phyloP scores from a whole-genome alignment of 2,113 vertebrate species.

The Gadus macrocephalus region DNA sequence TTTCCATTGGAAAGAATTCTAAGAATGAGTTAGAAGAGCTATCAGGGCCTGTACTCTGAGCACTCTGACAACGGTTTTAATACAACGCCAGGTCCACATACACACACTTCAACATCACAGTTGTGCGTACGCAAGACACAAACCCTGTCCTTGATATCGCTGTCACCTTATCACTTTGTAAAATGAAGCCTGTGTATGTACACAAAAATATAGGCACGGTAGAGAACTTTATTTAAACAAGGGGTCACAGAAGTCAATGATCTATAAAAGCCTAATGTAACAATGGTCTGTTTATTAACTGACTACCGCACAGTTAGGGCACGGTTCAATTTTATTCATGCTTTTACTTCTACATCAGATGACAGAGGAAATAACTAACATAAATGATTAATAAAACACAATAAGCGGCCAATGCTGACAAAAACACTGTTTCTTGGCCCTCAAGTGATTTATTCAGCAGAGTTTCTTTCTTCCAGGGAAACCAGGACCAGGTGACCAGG shows the following conservation, averaged over 20 bases:
- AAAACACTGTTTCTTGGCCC: constrained; percentile 26
- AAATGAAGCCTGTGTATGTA: constrained; percentile 26
- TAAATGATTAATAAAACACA: too few species aligned
- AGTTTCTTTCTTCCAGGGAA: constrained; percentile 55
- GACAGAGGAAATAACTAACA: too few species aligned
- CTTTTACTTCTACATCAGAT: too few species aligned
- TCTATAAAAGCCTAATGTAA: too few species aligned
- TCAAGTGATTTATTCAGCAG: constrained; percentile 60
- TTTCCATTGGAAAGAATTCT: constrained; percentile 80
- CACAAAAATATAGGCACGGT: background rate
- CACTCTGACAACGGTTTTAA: constrained; percentile 62
- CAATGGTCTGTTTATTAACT: too few species aligned
- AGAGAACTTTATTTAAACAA: background rate
- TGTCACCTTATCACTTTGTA: constrained; percentile 10
- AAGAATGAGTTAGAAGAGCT: constrained; percentile 75
- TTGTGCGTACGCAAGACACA: constrained; percentile 35
- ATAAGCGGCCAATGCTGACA: too few species aligned
- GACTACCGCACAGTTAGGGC: too few species aligned
- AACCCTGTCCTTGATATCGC: constrained; percentile 24
- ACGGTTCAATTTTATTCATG: too few species aligned
- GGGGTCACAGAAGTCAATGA: too few species aligned
- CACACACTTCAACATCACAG: constrained; percentile 46
- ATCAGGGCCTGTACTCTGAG: constrained; percentile 70
- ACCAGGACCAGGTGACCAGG: constrained; percentile 42
- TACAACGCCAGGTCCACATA: constrained; percentile 37